Conservation (phyloP, 2,888 invertebrate genomes). For the Cephus pulcher region DNA sequence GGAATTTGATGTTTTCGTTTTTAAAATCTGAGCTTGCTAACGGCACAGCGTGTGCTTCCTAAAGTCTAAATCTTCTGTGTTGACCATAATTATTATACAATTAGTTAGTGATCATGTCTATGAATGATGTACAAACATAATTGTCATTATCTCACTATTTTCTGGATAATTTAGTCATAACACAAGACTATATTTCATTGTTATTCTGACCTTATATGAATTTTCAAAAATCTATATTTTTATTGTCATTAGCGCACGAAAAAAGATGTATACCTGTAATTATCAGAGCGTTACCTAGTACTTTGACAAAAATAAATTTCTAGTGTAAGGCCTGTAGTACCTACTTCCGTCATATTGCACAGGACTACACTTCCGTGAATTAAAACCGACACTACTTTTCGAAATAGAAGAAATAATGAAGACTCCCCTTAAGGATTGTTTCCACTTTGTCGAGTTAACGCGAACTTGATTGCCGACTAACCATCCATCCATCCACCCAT, state of each 20-base stretch:
- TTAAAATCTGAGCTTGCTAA: not conserved
- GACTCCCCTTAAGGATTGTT: slow-evolving; percentile 39
- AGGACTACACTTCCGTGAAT: too few species aligned
- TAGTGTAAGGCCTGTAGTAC: too few species aligned
- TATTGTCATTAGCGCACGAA: too few species aligned
- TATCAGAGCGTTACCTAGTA: too few species aligned
- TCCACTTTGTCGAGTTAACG: slow-evolving; percentile 55
- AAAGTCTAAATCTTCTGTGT: not conserved
- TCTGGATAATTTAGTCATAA: not conserved
- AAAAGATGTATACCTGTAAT: too few species aligned
- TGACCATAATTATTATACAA: not conserved
- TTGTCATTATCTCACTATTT: not conserved
- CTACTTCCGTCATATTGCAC: too few species aligned
- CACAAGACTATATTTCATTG: too few species aligned
- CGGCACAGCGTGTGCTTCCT: not conserved
- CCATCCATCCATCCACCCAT: slow-evolving; percentile 41
- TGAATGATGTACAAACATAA: not conserved
- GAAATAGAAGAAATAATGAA: not conserved
- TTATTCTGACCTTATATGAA: too few species aligned
- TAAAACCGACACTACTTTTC: not conserved
- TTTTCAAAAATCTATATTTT: too few species aligned
- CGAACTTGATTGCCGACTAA: slow-evolving; percentile 52
- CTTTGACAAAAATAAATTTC: too few species aligned
- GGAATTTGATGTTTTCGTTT: not conserved
- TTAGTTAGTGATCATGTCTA: not conserved